Evolutionary conservation across 2,888 invertebrate genomes (phyloP).

Genomic region (Orgyia antiqua): DNA sequence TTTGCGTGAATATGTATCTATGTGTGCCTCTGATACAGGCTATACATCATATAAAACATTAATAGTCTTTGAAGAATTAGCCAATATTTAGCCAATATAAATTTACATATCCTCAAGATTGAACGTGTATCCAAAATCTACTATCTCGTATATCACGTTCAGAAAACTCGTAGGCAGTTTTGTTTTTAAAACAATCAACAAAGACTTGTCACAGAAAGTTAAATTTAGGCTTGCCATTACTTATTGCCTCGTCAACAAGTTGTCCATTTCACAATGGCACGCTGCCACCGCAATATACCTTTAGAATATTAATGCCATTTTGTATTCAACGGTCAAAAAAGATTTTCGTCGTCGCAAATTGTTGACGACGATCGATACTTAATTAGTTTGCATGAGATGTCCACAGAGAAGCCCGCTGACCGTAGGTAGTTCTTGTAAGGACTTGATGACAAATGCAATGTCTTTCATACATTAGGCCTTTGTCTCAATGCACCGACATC

Average conservation of each 20-base stretch:
- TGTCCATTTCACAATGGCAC: slow-evolving; percentile 11
- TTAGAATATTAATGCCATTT: slow-evolving; percentile 21
- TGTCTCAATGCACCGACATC: not conserved
- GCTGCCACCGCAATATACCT: slow-evolving; percentile 11
- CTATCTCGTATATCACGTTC: too few relatives aligned
- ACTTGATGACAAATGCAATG: slow-evolving; percentile 1
- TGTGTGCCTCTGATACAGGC: too few relatives aligned
- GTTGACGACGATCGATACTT: slow-evolving; percentile 10
- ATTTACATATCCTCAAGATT: too few relatives aligned
- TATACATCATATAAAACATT: too few relatives aligned
- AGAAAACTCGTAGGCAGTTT: too few relatives aligned
- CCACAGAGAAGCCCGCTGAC: slow-evolving; percentile 1
- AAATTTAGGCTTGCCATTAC: slow-evolving; percentile 1
- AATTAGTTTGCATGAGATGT: slow-evolving; percentile 10
- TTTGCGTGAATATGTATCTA: too few relatives aligned
- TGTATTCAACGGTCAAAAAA: slow-evolving; percentile 19
- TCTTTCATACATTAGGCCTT: slow-evolving; percentile 4
- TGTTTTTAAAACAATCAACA: too few relatives aligned
- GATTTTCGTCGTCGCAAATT: slow-evolving; percentile 19
- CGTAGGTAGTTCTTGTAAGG: slow-evolving; percentile 2
- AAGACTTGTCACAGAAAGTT: too few relatives aligned
- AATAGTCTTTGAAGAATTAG: too few relatives aligned
- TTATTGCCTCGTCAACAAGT: slow-evolving; percentile 6
- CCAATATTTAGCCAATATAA: too few relatives aligned
- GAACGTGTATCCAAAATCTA: too few relatives aligned